Percentiles rank a stretch among this genome's conserved stretches.
Conservation (phyloP, 2,113 vertebrate species). For the Bothrops jararaca region DNA sequence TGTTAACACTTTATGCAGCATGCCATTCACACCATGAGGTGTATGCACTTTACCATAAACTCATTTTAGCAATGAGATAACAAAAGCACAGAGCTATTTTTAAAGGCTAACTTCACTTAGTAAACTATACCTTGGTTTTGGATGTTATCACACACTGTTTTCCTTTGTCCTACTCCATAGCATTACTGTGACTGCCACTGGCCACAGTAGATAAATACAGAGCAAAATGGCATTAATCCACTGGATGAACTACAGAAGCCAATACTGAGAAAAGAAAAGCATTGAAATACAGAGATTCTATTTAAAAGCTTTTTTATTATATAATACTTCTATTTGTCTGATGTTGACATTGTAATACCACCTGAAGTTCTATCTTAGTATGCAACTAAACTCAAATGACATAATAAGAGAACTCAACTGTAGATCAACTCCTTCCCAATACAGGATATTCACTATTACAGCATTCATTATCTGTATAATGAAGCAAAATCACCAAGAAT, state of each 20-base stretch:
- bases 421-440: background rate
- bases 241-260: background rate
- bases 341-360: background rate
- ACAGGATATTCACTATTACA: background rate
- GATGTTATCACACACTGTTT: background rate
- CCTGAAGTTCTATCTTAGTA: background rate
- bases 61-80: background rate
- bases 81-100: background rate
- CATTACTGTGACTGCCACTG: background rate
- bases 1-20: slow-evolving; percentile 18
- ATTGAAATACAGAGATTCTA: background rate
- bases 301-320: background rate
- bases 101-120: background rate
- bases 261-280: background rate
- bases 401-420: background rate
- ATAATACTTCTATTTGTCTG: background rate
- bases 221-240: background rate
- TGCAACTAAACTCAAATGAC: background rate
- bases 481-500: background rate
- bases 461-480: background rate
- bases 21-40: background rate
- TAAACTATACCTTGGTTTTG: background rate
- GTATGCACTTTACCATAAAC: background rate
- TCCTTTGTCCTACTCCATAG: background rate
- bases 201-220: background rate